Evolutionary conservation across 2,797 vertebrate genomes (phyloP), one percentile per base, ranked within the genome.

Genomic region (Rhabdophis nuchalis): DNA sequence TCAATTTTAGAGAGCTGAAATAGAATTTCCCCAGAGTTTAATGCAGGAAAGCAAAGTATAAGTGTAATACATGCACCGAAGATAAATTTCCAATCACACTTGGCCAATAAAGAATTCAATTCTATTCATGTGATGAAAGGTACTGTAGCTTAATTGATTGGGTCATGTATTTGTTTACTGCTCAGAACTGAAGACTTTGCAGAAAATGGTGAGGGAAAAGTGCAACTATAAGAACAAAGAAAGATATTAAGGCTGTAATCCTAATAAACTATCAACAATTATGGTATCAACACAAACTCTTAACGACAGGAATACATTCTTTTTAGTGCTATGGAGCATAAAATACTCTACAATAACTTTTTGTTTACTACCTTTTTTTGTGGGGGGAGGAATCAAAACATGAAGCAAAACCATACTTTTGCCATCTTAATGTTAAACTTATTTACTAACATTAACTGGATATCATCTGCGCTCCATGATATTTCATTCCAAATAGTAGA

Each of bases 321-420:
- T 68, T 94, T 92, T 53, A 92, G 2, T 4, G 90, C 36, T 93
- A 57, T 41, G 5, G 64, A 61, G 91, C 89, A 61, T 85, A 41
- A 64, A 82, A 93, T 68, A 18, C 4, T 46, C 0, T 85, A 27
- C 27, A 60, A 27, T 88, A 25, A 13, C 0, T 0, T 88, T 12
- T 5, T 14, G 92, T 64, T 20, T 61, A 90, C 27, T 14, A 36
- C 20, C 46, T 87, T 57, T 32, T 94, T 50, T 50, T 7, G 46
- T 0, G 25, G 7, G 8, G 3, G 3, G 92, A 72, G 16, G 25
- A 90, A 85, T 32, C 29, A 68, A 68, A 68, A 86, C 1, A 90
- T 25, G 68, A 64, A 86, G 12, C 9, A n/a, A 87, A 25, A 46
- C 29, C 61, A 46, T 41, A 46, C 46, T 56, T 91, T n/a, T 36